Percentiles rank a stretch among this genome's conserved stretches.
Conservation (phyloP, 2,113 vertebrate genomes). For the Caloenas nicobarica region DNA sequence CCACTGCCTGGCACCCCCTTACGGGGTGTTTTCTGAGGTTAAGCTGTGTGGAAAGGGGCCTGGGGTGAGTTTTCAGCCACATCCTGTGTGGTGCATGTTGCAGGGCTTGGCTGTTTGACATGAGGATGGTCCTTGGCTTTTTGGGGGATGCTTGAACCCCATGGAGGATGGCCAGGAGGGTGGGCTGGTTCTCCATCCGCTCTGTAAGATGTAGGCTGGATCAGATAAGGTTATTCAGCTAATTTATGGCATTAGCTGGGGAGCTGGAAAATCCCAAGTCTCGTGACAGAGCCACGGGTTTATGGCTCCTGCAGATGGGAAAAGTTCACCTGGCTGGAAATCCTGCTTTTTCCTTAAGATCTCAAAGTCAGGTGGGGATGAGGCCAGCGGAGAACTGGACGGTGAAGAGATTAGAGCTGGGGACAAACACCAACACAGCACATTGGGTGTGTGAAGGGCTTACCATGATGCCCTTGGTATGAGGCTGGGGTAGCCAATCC, state of each 20-base stretch:
- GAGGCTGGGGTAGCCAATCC: not conserved
- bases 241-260: not conserved
- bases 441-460: not conserved
- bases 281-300: not conserved
- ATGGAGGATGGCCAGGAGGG: not conserved
- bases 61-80: not conserved
- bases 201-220: not conserved
- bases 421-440: not conserved
- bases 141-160: not conserved
- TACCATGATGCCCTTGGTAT: fast-evolving
- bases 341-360: not conserved
- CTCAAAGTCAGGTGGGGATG: not conserved
- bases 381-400: not conserved
- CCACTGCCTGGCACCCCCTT: not conserved
- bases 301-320: not conserved
- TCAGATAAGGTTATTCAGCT: not conserved
- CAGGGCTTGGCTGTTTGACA: not conserved
- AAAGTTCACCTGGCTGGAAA: constrained; percentile 5
- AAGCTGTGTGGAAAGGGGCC: not conserved
- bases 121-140: not conserved
- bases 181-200: not conserved
- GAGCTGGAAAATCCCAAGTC: constrained; percentile 14
- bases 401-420: not conserved
- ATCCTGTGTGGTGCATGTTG: fast-evolving
- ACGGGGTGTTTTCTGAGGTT: not conserved